Evolutionary conservation across 2,888 invertebrate genomes (phyloP), one percentile per base, ranked within the genome.

Genomic region (Serrognathus titanus): DNA sequence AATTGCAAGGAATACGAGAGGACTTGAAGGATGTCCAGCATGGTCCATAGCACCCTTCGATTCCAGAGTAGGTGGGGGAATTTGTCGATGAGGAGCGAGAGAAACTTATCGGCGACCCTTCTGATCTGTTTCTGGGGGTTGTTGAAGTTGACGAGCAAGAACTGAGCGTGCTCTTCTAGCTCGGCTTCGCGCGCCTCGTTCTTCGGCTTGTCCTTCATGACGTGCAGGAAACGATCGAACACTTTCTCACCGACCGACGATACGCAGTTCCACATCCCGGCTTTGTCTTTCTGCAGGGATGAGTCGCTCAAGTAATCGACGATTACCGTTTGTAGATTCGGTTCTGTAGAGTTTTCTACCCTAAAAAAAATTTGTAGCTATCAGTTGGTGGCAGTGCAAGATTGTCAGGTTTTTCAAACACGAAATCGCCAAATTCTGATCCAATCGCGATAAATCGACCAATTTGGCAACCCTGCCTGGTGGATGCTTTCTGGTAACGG

Each of bases 51-150:
- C 1, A 85, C 85, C 77, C 84, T 84, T 64, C 96, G 90, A 77
- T 96, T 99, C 98, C 99, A 99, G 50, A 99, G 76, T 39, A 99
- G 78, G 80, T 98, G 97, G 0, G 99, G 98, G 78, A 99, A 99
- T 61, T 90, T 85, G 63, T 94, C 95, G 0, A 97, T 94, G 43
- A 96, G 77, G 37, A 88, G 88, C 0, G 90, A 91, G 3, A 95
- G 80, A 81, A 92, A 94, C 68, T 90, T 92, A 77, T 98, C 97
- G 2, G 97, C 95, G 1, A 96, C 93, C 31, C 92, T 79, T 57
- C 97, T 81, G 51, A 99, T 97, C 75, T 96, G 92, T 71, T 94
- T 92, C 75, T 97, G 93, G 37, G 95, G 92, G 73, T 98, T 95
- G 78, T 98, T 99, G 81, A 99, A 99, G 77, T 94, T 93, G 12